Evolutionary conservation across 2,113 vertebrate species (phyloP), one percentile per base, ranked within the genome.

Genomic region (Herpetotheres cachinnans): DNA sequence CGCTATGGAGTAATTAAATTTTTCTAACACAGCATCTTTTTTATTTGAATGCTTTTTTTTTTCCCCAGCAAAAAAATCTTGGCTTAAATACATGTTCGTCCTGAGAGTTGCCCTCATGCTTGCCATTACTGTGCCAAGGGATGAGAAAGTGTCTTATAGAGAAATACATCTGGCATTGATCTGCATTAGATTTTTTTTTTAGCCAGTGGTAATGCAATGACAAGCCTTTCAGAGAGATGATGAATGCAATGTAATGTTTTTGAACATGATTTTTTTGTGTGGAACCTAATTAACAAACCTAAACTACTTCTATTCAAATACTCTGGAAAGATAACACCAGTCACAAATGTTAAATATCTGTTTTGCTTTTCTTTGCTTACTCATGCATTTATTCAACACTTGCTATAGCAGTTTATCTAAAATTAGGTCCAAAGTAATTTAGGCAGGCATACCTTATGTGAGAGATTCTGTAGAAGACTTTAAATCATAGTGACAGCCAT

Each of bases 371-470:
- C 92, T 98, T 98, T 98, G 97, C 96, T 98, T 98, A 97, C 90
- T 98, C 95, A 98, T 98, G 96, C 97, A 98, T 98, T 98, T 98
- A 98, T 98, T 98, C 97, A 98, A 97, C 87, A 96, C 66, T 98
- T 96, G 92, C 90, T 94, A 90, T 78, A 92, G 96, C 94, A 95
- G 96, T 98, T 98, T 98, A 98, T 98, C 98, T 98, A 98, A 98
- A 98, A 98, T 98, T 98, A 98, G 97, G 97, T 98, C 97, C 95
- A 90, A 97, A 98, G 97, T 98, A 98, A 98, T 98, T 98, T 98
- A 97, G 95, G 93, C 89, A 98, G 93, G 86, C 94, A 96, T 97
- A 97, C 90, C 91, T 97, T 98, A 92, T 72, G 94, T 89, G 96
- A 97, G 91, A 98, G 97, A 97, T 94, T 97, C 97, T 77, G 89